phyloP scores from a whole-genome alignment of 1,140 invertebrate genomes.

The Drosophila bocki region DNA sequence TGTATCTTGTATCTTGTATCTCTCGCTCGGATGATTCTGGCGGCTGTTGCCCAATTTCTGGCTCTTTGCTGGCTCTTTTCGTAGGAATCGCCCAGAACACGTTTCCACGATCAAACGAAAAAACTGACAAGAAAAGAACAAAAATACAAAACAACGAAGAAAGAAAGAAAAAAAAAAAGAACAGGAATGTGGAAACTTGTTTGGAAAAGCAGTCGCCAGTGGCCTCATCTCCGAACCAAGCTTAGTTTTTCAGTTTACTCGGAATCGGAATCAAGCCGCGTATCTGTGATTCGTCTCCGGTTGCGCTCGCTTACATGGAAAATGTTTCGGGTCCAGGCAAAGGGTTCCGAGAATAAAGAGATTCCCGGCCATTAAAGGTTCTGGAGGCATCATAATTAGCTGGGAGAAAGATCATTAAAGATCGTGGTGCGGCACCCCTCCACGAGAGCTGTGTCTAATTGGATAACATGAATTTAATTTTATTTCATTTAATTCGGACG shows the following conservation, averaged over 20 bases:
- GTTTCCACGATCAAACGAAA: slow-evolving; percentile 66
- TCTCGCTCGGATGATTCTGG: slow-evolving; percentile 42
- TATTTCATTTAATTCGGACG: slow-evolving; percentile 73
- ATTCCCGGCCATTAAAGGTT: slow-evolving; percentile 76
- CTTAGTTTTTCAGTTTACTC: slow-evolving; percentile 50
- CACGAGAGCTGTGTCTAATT: slow-evolving; percentile 70
- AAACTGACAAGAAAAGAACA: slow-evolving; percentile 27
- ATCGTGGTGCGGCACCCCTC: slow-evolving; percentile 13
- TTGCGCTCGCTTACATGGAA: slow-evolving; percentile 54
- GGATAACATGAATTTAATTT: slow-evolving; percentile 82
- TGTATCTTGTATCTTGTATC: slow-evolving; percentile 44
- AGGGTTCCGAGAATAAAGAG: slow-evolving; percentile 80
- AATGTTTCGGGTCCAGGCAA: slow-evolving; percentile 42
- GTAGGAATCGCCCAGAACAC: slow-evolving; percentile 63
- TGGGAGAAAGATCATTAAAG: slow-evolving; percentile 78
- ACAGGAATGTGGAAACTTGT: slow-evolving; percentile 69
- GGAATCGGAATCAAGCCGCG: slow-evolving; percentile 43
- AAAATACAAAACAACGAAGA: background rate
- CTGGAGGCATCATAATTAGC: slow-evolving; percentile 70
- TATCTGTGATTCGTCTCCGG: slow-evolving; percentile 50
- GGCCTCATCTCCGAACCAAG: slow-evolving; percentile 15
- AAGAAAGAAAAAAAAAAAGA: slow-evolving; percentile 7
- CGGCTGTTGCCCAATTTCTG: slow-evolving; percentile 52
- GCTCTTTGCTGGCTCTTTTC: slow-evolving; percentile 46
- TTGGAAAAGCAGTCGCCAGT: slow-evolving; percentile 33